A percentile compares a stretch with the other conserved stretches of the same genome.
These are phyloP conservation scores for Drosophila littoralis DNA, from an alignment of 1,140 invertebrate species.

Conservation along the genomic window DNA sequence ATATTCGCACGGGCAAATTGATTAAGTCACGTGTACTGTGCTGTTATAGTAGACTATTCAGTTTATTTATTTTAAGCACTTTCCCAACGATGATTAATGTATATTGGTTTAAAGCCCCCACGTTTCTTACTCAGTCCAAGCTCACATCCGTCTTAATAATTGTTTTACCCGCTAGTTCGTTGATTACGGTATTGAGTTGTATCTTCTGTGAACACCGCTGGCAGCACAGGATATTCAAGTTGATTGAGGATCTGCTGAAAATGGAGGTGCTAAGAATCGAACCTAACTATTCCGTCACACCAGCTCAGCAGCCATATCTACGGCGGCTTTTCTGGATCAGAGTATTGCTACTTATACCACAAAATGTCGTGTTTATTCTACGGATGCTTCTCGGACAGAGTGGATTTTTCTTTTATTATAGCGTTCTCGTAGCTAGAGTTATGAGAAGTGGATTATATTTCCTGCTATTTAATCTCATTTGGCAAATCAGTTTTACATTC, in stretches of 20 bases:
- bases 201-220: constrained; percentile 4
- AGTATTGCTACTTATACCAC: background rate
- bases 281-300: background rate
- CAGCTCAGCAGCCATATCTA: background rate
- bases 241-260: background rate
- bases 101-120: background rate
- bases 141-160: background rate
- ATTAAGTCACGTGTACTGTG: constrained; percentile 4
- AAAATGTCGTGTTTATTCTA: background rate
- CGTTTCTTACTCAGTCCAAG: background rate
- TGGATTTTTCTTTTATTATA: background rate
- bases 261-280: constrained; percentile 1
- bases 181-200: background rate
- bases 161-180: background rate
- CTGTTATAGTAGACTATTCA: constrained; percentile 4
- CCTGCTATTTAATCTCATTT: background rate
- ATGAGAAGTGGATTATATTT: background rate
- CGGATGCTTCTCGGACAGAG: background rate
- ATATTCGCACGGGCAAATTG: background rate
- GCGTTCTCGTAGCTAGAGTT: too few relatives aligned
- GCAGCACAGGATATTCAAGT: constrained; percentile 29
- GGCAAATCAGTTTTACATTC: background rate
- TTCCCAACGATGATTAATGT: background rate
- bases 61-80: background rate
- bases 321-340: constrained; percentile 1